Evolutionary conservation across 2,888 invertebrate species (phyloP).

Genomic region (Metopia argyrocephala): DNA sequence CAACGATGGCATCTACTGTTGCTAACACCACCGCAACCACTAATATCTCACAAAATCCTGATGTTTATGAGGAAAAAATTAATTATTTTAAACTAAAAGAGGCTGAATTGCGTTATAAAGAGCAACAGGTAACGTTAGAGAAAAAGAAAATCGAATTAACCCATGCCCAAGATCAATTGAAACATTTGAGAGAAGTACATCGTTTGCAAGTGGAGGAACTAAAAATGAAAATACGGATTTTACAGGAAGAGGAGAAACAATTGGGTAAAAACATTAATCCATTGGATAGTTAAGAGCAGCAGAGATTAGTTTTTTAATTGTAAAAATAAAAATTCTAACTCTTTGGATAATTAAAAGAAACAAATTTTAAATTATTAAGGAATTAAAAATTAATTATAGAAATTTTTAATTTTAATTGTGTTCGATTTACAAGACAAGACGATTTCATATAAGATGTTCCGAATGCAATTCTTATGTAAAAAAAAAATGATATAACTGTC

Average conservation of each 20-base stretch:
- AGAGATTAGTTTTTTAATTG: too few species aligned
- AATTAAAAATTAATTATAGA: too few species aligned
- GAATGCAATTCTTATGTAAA: too few species aligned
- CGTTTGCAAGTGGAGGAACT: slow-evolving; percentile 75
- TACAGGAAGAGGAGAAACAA: slow-evolving; percentile 75
- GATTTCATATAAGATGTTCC: too few species aligned
- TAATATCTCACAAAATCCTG: slow-evolving; percentile 19
- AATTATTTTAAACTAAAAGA: slow-evolving; percentile 76
- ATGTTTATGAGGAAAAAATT: slow-evolving; percentile 73
- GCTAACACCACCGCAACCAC: neutral
- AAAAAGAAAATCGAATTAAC: slow-evolving; percentile 75
- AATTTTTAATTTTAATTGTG: too few species aligned
- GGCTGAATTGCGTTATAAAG: slow-evolving; percentile 75
- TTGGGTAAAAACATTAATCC: slow-evolving; percentile 68
- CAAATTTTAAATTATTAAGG: too few species aligned
- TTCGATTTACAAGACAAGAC: too few species aligned
- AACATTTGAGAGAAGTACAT: slow-evolving; percentile 75
- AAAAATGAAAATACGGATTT: slow-evolving; percentile 75
- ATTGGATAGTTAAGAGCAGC: slow-evolving; percentile 66
- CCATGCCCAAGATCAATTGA: slow-evolving; percentile 75
- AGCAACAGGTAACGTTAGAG: slow-evolving; percentile 75
- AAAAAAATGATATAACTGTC: too few species aligned
- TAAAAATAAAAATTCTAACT: too few species aligned
- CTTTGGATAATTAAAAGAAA: too few species aligned
- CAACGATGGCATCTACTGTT: slow-evolving; percentile 16